A percentile compares a stretch with the other conserved stretches of the same genome.
phyloP scores from a whole-genome alignment of 2,113 vertebrate species.

The Onychostoma macrolepis region DNA sequence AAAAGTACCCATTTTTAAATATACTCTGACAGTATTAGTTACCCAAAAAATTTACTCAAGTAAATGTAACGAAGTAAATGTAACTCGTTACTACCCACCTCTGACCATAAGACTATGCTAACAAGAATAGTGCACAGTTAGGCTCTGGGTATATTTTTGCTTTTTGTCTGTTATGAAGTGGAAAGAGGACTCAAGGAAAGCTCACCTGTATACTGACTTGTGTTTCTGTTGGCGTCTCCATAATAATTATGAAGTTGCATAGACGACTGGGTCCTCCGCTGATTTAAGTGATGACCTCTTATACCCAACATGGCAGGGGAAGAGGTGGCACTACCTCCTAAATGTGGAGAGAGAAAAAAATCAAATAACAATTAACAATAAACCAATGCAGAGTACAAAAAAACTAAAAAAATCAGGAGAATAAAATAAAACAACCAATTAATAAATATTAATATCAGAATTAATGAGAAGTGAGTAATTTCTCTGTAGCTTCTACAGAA shows the following conservation, averaged over 20 bases:
- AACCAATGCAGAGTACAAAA: not conserved
- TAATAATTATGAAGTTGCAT: slow-evolving; percentile 96
- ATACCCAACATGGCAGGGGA: slow-evolving; percentile 95
- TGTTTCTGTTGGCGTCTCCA: slow-evolving; percentile 87
- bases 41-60: too few species aligned
- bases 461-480: not conserved
- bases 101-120: too few species aligned
- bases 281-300: slow-evolving; percentile 87
- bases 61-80: too few species aligned
- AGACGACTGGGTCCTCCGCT: slow-evolving; percentile 90
- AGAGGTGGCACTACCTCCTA: slow-evolving; percentile 95
- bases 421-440: not conserved
- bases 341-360: slow-evolving; percentile 16
- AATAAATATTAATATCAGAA: not conserved
- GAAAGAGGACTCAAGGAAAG: not conserved
- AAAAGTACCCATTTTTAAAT: too few species aligned
- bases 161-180: not conserved
- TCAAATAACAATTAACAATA: not conserved
- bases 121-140: not conserved
- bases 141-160: not conserved
- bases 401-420: not conserved
- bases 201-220: slow-evolving; percentile 87
- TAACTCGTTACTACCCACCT: too few species aligned
- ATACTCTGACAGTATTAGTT: too few species aligned
- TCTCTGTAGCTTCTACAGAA: not conserved